Base-by-base conservation (phyloP, 2,113 vertebrate genomes). In the Corapipo altera region DNA sequence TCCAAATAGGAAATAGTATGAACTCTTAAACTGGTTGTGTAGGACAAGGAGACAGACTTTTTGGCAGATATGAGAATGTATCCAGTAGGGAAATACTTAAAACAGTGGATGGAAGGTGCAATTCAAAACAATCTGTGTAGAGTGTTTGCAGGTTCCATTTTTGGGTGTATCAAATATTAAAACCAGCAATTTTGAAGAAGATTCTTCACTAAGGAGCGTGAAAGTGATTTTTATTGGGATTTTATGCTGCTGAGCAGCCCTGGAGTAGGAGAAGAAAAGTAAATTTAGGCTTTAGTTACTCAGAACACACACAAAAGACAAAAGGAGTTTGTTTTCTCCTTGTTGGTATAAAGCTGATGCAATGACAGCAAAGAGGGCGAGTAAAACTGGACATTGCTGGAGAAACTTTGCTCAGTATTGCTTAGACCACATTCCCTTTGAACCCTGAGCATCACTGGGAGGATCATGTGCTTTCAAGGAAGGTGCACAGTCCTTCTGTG, bases 161-260 rank as follows among this genome's bases (percentile, higher is more conserved):
- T 81, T 81, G 43, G 72, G 61, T 46, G 57, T 66, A 70, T 46
- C 64, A 86, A 77, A 83, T 94, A 88, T 81, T 93, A 54, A 81
- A 92, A 84, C 75, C 28, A 73, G 62, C 62, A 85, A 19, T 93
- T 92, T 84, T 82, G 27, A 76, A 92, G 79, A 78, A 90, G 49
- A 72, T 62, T 32, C 37, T 79, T 58, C 66, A 46, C 70, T 72
- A 62, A 94, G 58, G 73, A 92, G 37, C 4, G 0, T 39, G 49
- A n/a, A 89, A 95, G 74, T 78, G 21, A 81, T 89, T 94, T 92
- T 72, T 93, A 75, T 95, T 71, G 91, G 84, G 66, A 27, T 93
- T 89, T 95, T 66, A 23, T 72, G 54, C 61, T 84, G 26, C 55
- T 69, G 57, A 73, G 70, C 77, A 79, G 75, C 82, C 44, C 52